These are phyloP conservation scores for Pseudorasbora parva DNA, from an alignment of 2,113 vertebrate genomes.

Conservation along the genomic window DNA sequence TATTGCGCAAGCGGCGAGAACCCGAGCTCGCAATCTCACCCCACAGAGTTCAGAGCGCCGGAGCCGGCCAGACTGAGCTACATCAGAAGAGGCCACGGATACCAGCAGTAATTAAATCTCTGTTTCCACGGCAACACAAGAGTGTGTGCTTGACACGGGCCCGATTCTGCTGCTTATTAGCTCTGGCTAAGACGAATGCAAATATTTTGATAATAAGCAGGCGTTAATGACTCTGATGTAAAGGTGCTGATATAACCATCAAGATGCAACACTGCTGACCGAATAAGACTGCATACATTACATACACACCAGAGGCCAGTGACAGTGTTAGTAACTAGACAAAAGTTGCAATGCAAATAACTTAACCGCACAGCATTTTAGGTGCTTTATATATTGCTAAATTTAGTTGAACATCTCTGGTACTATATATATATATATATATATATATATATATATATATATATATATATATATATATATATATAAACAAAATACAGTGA, in stretches of 20 bases:
- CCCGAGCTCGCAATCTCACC: conserved; percentile 47
- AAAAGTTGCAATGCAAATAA: not conserved
- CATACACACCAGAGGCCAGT: not conserved
- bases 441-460: too few species aligned
- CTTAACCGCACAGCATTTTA: too few species aligned
- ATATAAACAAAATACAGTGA: too few species aligned
- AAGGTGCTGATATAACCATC: conserved; percentile 34
- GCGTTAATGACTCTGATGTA: conserved; percentile 67
- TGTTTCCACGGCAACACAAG: conserved; percentile 74
- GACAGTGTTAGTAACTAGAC: not conserved
- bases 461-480: too few species aligned
- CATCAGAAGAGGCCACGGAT: conserved; percentile 56
- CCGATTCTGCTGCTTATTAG: conserved; percentile 56
- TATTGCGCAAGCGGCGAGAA: conserved; percentile 59
- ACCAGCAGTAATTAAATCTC: conserved; percentile 72
- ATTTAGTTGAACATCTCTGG: too few species aligned
- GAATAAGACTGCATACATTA: not conserved
- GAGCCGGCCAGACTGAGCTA: conserved; percentile 43
- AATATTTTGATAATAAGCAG: conserved; percentile 71
- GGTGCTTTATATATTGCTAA: too few species aligned
- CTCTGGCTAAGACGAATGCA: conserved; percentile 56
- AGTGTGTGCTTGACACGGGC: conserved; percentile 34
- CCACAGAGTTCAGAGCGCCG: conserved; percentile 30
- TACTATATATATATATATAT: too few species aligned
- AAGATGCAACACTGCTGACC: not conserved